Evolutionary conservation across 2,113 vertebrate genomes (phyloP), one percentile per base, ranked within the genome.

Genomic region (Hemichromis elongatus): DNA sequence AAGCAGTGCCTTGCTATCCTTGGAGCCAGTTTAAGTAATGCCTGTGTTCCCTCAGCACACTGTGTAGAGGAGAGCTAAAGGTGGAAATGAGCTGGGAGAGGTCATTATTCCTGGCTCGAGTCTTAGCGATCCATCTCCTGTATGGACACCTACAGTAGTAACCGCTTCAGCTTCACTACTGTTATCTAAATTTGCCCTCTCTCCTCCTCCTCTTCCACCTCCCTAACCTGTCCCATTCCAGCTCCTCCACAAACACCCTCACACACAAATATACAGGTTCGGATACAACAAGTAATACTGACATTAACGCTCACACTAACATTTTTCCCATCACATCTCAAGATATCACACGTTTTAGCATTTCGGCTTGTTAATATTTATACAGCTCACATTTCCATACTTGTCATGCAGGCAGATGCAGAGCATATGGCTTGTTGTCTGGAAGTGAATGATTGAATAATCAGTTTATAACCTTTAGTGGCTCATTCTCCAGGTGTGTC

Each of bases 301-400:
- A 45, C 45, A 30, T 75, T 18, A 28, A 30, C 2, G 4, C 28
- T 26, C 59, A 59, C 75, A 24, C 57, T 78, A 59, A 89, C 61
- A 84, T 55, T 84, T 84, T 61, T 80, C 77, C n/a, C 45, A 85
- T 85, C 81, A 11, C 70, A 81, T 83, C 81, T 82, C 70, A 86
- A 79, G 40, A 84, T 45, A 84, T 90, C 57, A 57, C 86, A 77
- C 89, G 50, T 91, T 81, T 77, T 85, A 82, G 87, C 84, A 63
- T 90, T 92, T 81, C 8, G 24, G 57, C 81, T 85, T 90, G 86
- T 95, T 91, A 95, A 95, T 95, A 95, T 96, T 94, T 91, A 93
- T 94, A 92, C 80, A 83, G 19, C 89, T 68, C 81, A 77, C 77
- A 95, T 93, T 93, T 95, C 90, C 91, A 93, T 93, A 90, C 82